A percentile compares a stretch with the other conserved stretches of the same genome.
Evolutionary conservation across 2,113 vertebrate species (phyloP).

Genomic region (Hypocryptadius cinnamomeus): DNA sequence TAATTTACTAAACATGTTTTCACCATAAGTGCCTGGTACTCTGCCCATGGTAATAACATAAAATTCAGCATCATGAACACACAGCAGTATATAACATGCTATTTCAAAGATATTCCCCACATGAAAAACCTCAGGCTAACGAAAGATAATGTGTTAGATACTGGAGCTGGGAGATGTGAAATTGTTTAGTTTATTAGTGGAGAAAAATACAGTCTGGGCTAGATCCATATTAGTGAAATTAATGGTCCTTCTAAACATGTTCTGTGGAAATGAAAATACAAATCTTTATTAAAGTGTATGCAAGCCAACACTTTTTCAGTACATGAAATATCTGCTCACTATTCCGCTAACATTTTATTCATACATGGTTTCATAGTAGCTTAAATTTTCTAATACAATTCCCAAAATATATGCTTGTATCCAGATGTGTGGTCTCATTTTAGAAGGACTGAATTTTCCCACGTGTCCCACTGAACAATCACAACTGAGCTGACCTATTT

Average conservation of each 20-base stretch:
- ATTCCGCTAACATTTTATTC: neutral
- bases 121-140: neutral
- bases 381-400: neutral
- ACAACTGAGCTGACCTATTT: neutral
- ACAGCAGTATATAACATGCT: neutral
- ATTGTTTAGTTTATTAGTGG: neutral
- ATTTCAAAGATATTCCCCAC: neutral
- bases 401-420: neutral
- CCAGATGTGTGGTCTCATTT: neutral
- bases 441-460: neutral
- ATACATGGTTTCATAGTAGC: neutral
- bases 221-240: neutral
- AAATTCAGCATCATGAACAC: neutral
- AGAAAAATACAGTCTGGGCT: neutral
- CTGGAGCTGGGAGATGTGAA: neutral
- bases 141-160: neutral
- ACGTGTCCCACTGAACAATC: neutral
- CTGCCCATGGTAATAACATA: neutral
- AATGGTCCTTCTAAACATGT: neutral
- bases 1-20: neutral
- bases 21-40: neutral
- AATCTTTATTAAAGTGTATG: neutral
- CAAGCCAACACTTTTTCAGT: neutral
- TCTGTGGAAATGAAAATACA: neutral
- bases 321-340: neutral